phyloP scores from a whole-genome alignment of 2,888 invertebrate genomes.

The Polyploca ridens region DNA sequence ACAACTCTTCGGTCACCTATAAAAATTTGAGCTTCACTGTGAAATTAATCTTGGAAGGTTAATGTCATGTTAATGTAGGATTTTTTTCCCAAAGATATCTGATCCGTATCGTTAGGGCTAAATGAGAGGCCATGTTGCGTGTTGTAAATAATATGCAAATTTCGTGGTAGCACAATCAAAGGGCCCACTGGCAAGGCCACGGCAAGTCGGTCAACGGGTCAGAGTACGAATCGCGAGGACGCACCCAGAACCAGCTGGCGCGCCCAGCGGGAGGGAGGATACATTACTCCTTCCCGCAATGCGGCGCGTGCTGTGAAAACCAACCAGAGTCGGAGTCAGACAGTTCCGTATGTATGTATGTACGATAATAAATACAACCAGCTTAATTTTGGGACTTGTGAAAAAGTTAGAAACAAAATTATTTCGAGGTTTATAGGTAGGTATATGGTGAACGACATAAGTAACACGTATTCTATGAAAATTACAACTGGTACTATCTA shows the following conservation, averaged over 20 bases:
- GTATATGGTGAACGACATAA: no score
- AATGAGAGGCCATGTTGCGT: conserved; percentile 41
- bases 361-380: no score
- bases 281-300: conserved; percentile 78
- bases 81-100: conserved; percentile 16
- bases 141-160: conserved; percentile 59
- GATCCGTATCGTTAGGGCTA: conserved; percentile 21
- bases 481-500: no score
- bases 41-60: not conserved
- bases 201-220: conserved; percentile 78
- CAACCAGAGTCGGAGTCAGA: no score
- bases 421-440: no score
- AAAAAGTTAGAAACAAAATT: not conserved
- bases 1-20: no score
- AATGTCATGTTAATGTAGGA: conserved; percentile 20
- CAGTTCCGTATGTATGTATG: no score
- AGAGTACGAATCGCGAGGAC: conserved; percentile 71
- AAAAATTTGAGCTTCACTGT: no score
- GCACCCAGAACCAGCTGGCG: conserved; percentile 71
- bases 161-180: conserved; percentile 57
- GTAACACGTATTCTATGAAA: no score
- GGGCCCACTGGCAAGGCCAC: conserved; percentile 63
- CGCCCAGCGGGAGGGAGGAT: conserved; percentile 64
- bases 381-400: not conserved
- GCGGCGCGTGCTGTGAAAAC: conserved; percentile 63